These are phyloP conservation scores for Cyrtodaria siliqua DNA, from an alignment of 2,888 invertebrate genomes.

Conservation along the genomic window DNA sequence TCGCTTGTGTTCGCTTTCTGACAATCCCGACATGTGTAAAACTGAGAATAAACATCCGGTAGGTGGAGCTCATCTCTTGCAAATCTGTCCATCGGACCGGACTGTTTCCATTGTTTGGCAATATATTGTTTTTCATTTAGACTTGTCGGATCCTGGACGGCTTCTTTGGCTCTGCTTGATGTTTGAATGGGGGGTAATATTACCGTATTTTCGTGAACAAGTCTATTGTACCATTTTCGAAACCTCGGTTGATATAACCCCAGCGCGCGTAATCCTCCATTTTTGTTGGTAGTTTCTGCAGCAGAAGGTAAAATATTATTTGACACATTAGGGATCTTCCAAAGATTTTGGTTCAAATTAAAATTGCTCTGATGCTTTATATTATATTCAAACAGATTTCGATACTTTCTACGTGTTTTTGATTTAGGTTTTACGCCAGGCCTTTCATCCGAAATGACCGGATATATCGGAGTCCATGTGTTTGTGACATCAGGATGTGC, in stretches of 20 bases:
- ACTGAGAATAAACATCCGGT: slow-evolving; percentile 45
- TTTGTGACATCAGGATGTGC: slow-evolving; percentile 28
- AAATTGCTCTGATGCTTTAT: slow-evolving; percentile 27
- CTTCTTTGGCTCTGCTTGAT: slow-evolving; percentile 22
- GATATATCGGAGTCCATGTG: slow-evolving; percentile 39
- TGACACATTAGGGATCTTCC: slow-evolving; percentile 54
- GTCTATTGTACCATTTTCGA: slow-evolving; percentile 28
- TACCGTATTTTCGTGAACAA: slow-evolving; percentile 51
- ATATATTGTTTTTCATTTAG: slow-evolving; percentile 50
- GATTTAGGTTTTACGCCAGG: not conserved
- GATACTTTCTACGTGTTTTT: slow-evolving; percentile 30
- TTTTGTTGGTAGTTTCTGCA: not conserved
- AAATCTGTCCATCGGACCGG: slow-evolving; percentile 32
- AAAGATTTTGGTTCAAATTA: slow-evolving; percentile 36
- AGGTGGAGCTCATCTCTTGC: slow-evolving; percentile 40
- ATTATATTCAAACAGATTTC: slow-evolving; percentile 52
- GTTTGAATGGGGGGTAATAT: slow-evolving; percentile 49
- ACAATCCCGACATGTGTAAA: slow-evolving; percentile 40
- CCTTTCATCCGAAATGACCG: not conserved
- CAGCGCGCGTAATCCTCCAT: slow-evolving; percentile 13
- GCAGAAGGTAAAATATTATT: slow-evolving; percentile 42
- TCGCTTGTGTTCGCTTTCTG: slow-evolving; percentile 38
- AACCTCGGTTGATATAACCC: slow-evolving; percentile 47
- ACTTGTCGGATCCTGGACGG: slow-evolving; percentile 32
- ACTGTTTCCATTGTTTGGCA: slow-evolving; percentile 3